Percentiles rank a stretch among this genome's conserved stretches.
phyloP scores from a whole-genome alignment of 64 coral and sea anemone species.

The Stichodactyla helianthus region DNA sequence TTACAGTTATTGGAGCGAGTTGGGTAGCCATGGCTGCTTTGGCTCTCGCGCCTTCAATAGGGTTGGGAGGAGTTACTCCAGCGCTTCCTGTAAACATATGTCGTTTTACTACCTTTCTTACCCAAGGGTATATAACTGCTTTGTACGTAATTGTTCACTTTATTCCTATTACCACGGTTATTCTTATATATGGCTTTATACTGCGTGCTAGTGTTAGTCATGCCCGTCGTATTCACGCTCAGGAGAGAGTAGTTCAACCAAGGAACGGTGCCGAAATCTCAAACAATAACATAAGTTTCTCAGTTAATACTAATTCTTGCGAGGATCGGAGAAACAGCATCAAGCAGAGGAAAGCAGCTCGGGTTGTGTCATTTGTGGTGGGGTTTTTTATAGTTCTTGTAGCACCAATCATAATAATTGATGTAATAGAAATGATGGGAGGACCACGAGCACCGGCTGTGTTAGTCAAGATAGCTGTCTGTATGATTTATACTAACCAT shows the following conservation, averaged over 20 bases:
- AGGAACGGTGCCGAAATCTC: not conserved
- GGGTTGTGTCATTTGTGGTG: slow-evolving; percentile 61
- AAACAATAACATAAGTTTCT: not conserved
- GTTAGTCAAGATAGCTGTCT: slow-evolving; percentile 49
- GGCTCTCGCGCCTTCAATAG: slow-evolving; percentile 30
- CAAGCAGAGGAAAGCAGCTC: slow-evolving; percentile 58
- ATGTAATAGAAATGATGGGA: slow-evolving; percentile 61
- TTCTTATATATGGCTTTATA: slow-evolving; percentile 58
- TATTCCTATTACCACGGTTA: slow-evolving; percentile 57
- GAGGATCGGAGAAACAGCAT: not conserved
- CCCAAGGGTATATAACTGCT: slow-evolving; percentile 41
- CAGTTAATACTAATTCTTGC: not conserved
- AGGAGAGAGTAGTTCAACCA: slow-evolving; percentile 17
- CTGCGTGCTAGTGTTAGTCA: slow-evolving; percentile 58
- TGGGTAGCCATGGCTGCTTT: slow-evolving; percentile 42
- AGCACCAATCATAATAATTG: slow-evolving; percentile 65
- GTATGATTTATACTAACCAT: slow-evolving; percentile 89
- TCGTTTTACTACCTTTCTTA: slow-evolving; percentile 60
- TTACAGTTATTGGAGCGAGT: not conserved
- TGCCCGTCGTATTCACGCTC: slow-evolving; percentile 37
- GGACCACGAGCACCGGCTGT: slow-evolving; percentile 30
- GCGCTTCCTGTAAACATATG: slow-evolving; percentile 19
- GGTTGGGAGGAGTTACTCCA: slow-evolving; percentile 33
- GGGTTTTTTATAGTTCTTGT: slow-evolving; percentile 84
- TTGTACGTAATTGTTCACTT: slow-evolving; percentile 60